Evolutionary conservation across 2,113 vertebrate genomes (phyloP).

Genomic region (Paraplagusia blochii): DNA sequence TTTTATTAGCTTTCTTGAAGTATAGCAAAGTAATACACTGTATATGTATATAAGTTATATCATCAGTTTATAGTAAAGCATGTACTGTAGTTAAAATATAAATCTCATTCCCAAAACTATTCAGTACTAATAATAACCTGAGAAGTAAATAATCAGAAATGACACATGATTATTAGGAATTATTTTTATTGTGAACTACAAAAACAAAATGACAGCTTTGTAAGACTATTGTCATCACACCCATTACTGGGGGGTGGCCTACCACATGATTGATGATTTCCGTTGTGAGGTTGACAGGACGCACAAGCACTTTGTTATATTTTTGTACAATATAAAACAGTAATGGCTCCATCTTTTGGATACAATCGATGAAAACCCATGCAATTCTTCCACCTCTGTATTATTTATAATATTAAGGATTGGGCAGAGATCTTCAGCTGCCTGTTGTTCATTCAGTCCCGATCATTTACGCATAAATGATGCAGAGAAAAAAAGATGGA

Average conservation of each 20-base stretch:
- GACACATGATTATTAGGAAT: conserved; percentile 68
- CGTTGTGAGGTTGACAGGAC: conserved; percentile 49
- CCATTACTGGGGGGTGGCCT: conserved; percentile 48
- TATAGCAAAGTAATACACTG: too few relatives aligned
- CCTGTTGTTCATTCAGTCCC: conserved; percentile 70
- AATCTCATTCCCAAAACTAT: too few relatives aligned
- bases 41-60: too few relatives aligned
- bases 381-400: conserved; percentile 77
- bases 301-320: conserved; percentile 58
- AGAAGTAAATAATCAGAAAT: neutral
- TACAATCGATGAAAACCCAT: conserved; percentile 58
- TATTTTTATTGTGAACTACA: conserved; percentile 75
- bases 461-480: conserved; percentile 72
- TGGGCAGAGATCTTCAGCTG: conserved; percentile 83
- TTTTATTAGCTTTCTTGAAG: too few relatives aligned
- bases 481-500: conserved; percentile 57
- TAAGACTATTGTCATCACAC: conserved; percentile 68
- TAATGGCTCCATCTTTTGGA: conserved; percentile 50
- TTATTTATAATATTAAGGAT: conserved; percentile 76
- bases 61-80: too few relatives aligned
- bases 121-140: too few relatives aligned
- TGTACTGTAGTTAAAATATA: too few relatives aligned
- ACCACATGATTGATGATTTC: conserved; percentile 59
- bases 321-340: conserved; percentile 79
- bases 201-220: conserved; percentile 75